A percentile compares a stretch with the other conserved stretches of the same genome.
phyloP scores from a whole-genome alignment of 1,140 invertebrate species.

The Aphidius ervi region DNA sequence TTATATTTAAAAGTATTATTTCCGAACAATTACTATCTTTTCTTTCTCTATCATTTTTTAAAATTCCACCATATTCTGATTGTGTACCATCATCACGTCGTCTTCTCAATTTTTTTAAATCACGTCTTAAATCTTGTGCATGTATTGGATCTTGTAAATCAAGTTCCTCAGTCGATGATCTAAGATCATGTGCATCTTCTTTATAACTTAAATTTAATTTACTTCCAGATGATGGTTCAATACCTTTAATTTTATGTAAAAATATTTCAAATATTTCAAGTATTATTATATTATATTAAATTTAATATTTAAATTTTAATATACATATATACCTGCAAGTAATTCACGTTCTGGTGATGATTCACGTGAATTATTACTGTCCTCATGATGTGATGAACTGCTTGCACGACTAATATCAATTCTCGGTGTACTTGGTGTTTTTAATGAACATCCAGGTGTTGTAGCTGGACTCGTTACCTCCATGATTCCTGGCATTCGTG shows the following conservation, averaged over 20 bases:
- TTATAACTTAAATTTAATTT: conserved; percentile 60
- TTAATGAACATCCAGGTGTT: conserved; percentile 52
- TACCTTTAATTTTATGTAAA: conserved; percentile 28
- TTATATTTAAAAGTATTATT: conserved; percentile 74
- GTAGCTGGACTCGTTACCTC: conserved; percentile 58
- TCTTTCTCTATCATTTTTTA: conserved; percentile 59
- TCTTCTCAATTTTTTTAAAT: conserved; percentile 43
- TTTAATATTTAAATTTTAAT: too few species aligned
- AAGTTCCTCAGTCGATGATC: conserved; percentile 81
- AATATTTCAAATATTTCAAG: not conserved
- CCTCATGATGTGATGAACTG: conserved; percentile 77
- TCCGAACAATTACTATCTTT: conserved; percentile 76
- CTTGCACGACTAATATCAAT: conserved; percentile 84
- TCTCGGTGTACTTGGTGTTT: conserved; percentile 70
- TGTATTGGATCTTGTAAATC: conserved; percentile 70
- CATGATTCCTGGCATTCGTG: conserved; percentile 65
- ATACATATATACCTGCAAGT: conserved; percentile 51
- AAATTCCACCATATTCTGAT: conserved; percentile 44
- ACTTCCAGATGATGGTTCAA: conserved; percentile 42
- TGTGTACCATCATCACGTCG: conserved; percentile 57
- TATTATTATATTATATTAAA: too few species aligned
- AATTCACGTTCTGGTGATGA: conserved; percentile 75
- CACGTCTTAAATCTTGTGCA: conserved; percentile 50
- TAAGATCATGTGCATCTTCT: conserved; percentile 75
- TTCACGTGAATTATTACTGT: conserved; percentile 64